These are phyloP conservation scores for Cryptomyrus ogoouensis DNA, from an alignment of 2,113 vertebrate genomes.

Conservation along the genomic window DNA sequence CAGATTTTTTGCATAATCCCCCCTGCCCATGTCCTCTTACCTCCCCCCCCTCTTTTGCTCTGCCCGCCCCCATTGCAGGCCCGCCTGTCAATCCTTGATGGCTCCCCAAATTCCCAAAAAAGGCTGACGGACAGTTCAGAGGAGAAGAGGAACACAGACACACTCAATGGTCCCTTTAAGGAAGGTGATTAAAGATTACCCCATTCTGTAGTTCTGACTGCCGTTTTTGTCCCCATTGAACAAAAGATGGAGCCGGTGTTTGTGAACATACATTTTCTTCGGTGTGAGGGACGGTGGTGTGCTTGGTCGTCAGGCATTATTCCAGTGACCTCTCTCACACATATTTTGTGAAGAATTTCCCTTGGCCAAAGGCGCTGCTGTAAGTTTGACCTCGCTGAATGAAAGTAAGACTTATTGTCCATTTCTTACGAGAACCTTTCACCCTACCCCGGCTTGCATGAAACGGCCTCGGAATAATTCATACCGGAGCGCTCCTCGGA, in stretches of 20 bases:
- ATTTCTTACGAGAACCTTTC: conserved; percentile 6
- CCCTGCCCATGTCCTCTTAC: conserved; percentile 17
- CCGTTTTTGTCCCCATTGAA: conserved; percentile 20
- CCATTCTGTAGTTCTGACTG: conserved; percentile 13
- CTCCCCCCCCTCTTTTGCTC: conserved; percentile 15
- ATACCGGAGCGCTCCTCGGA: neutral
- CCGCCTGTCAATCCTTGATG: conserved; percentile 38
- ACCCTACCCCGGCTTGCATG: neutral
- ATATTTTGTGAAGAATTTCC: conserved; percentile 27
- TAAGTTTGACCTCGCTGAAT: conserved; percentile 40
- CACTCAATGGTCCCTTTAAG: conserved; percentile 42
- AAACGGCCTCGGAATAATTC: conserved; percentile 21
- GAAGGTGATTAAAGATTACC: conserved; percentile 44
- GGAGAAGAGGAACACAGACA: conserved; percentile 30
- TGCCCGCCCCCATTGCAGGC: conserved; percentile 27
- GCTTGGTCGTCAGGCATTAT: conserved; percentile 18
- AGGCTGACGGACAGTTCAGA: conserved; percentile 51
- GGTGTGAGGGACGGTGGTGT: conserved; percentile 14
- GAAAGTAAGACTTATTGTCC: conserved; percentile 28
- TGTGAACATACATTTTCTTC: conserved; percentile 26
- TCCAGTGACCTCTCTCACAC: conserved; percentile 30
- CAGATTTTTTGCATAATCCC: conserved; percentile 49
- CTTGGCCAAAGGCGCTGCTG: conserved; percentile 26
- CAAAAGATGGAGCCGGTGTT: conserved; percentile 27
- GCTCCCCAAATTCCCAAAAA: conserved; percentile 32